These are phyloP conservation scores for Notodonta dromedarius DNA, from an alignment of 2,888 invertebrate genomes.

Conservation along the genomic window DNA sequence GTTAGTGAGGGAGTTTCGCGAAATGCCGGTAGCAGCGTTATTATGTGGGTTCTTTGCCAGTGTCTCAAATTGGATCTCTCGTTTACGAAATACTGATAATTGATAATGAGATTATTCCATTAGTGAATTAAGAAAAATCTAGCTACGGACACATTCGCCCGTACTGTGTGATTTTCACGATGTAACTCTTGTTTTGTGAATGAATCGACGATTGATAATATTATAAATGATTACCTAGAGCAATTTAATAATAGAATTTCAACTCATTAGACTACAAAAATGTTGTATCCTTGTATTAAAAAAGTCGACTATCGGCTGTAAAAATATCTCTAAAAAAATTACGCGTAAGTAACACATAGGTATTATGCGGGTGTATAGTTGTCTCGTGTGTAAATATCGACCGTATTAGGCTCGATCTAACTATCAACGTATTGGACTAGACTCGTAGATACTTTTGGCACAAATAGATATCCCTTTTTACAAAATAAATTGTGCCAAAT, in stretches of 20 bases:
- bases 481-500: slow-evolving; percentile 55
- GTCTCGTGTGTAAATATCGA: slow-evolving; percentile 39
- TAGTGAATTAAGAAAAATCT: slow-evolving; percentile 73
- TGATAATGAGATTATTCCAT: slow-evolving; percentile 81
- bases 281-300: slow-evolving; percentile 2
- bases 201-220: neutral
- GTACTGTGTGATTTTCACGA: slow-evolving; percentile 26
- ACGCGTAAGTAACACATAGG: slow-evolving; percentile 19
- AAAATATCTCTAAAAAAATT: slow-evolving; percentile 2
- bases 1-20: slow-evolving; percentile 13
- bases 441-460: slow-evolving; percentile 42
- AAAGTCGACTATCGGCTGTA: slow-evolving; percentile 3
- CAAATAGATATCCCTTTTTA: slow-evolving; percentile 35
- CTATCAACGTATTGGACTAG: slow-evolving; percentile 35
- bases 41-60: slow-evolving; percentile 51
- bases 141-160: slow-evolving; percentile 35
- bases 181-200: slow-evolving; percentile 15
- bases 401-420: slow-evolving; percentile 32
- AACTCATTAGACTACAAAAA: slow-evolving; percentile 1
- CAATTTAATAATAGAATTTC: neutral
- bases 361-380: slow-evolving; percentile 42
- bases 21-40: slow-evolving; percentile 31
- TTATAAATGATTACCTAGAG: neutral
- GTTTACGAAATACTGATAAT: slow-evolving; percentile 63
- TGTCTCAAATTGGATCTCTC: slow-evolving; percentile 77